phyloP scores from a whole-genome alignment of 2,797 vertebrate species.

The Picus viridis region DNA sequence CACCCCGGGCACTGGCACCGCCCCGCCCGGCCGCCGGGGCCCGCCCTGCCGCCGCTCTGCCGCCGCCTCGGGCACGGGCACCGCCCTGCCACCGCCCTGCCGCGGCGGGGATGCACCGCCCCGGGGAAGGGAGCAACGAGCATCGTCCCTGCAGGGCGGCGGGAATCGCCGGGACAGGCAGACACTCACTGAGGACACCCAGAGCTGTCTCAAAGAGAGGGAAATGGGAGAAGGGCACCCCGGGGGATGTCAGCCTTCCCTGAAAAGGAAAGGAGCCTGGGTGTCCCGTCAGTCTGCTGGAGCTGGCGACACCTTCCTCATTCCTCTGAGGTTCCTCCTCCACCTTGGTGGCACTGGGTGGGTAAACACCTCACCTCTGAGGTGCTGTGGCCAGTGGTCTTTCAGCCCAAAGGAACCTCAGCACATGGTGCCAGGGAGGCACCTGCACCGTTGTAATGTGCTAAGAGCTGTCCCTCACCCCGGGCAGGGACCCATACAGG shows the following conservation, averaged over 20 bases:
- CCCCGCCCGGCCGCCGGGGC: background rate
- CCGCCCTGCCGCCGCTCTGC: background rate
- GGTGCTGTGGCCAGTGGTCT: background rate
- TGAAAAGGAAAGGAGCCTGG: background rate
- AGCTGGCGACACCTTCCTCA: background rate
- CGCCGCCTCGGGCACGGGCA: background rate
- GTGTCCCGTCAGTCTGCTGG: background rate
- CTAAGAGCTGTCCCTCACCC: background rate
- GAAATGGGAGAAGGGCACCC: background rate
- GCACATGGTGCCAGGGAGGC: accelerated
- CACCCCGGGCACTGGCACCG: background rate
- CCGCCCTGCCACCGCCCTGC: background rate
- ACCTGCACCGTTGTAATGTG: accelerated
- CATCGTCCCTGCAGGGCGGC: background rate
- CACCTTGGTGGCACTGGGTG: background rate
- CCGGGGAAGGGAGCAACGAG: background rate
- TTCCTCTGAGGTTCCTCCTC: background rate
- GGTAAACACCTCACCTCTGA: background rate
- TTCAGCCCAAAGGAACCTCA: background rate
- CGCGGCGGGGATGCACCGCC: background rate
- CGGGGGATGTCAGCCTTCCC: accelerated
- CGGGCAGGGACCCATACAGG: accelerated
- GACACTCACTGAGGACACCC: background rate
- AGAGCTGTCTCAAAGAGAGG: background rate
- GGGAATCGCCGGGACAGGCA: background rate